phyloP scores from a whole-genome alignment of 2,888 invertebrate species.

The Troides oblongomaculatus region DNA sequence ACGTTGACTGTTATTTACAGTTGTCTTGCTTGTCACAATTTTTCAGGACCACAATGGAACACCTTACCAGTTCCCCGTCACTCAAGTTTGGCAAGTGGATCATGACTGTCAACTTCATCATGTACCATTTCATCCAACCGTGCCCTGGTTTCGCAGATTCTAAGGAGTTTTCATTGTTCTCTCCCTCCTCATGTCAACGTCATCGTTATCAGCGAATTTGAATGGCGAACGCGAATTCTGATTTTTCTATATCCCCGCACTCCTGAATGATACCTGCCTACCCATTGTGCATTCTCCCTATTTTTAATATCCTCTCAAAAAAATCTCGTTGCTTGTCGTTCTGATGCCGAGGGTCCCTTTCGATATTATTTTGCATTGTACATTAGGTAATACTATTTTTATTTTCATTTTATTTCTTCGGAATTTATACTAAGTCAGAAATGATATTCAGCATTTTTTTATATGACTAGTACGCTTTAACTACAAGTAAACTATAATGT shows the following conservation, averaged over 20 bases:
- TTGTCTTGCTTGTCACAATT: no score
- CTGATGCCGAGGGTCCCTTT: conserved; percentile 30
- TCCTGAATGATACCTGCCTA: conserved; percentile 53
- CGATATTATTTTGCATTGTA: background rate
- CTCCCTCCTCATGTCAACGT: conserved; percentile 36
- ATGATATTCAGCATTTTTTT: no score
- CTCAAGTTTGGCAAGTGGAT: background rate
- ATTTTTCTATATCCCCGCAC: conserved; percentile 72
- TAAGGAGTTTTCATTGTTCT: conserved; percentile 43
- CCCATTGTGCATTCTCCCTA: conserved; percentile 55
- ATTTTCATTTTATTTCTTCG: conserved; percentile 1
- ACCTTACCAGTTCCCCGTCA: background rate
- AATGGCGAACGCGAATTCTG: conserved; percentile 60
- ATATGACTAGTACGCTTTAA: no score
- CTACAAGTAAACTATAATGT: no score
- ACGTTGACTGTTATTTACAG: no score
- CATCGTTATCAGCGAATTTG: conserved; percentile 51
- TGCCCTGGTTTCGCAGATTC: conserved; percentile 31
- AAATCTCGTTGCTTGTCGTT: conserved; percentile 48
- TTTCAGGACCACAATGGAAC: no score
- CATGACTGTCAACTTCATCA: conserved; percentile 1
- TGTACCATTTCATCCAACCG: background rate
- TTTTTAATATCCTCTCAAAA: conserved; percentile 60
- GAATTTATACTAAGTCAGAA: background rate
- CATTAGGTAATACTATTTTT: background rate